phyloP scores from a whole-genome alignment of 2,888 invertebrate species.

The Phortica okadai region DNA sequence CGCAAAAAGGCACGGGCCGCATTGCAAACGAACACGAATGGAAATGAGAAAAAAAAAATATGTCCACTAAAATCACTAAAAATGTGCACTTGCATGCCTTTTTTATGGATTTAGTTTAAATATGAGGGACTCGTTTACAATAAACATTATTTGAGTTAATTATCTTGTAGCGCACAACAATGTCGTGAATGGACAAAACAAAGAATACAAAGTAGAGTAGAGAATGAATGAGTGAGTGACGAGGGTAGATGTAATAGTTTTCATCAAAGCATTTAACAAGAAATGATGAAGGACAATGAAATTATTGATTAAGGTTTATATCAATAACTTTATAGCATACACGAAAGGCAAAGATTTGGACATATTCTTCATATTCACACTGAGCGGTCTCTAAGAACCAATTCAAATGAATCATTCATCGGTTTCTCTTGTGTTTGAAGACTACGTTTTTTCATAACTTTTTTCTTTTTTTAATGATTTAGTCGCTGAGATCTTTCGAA shows the following conservation, averaged over 20 bases:
- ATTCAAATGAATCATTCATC: too few relatives aligned
- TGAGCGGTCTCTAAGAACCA: too few relatives aligned
- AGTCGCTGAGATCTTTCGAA: too few relatives aligned
- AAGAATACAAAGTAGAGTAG: not conserved
- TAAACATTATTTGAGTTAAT: constrained; percentile 67
- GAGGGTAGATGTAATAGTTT: not conserved
- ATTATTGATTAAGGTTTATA: too few relatives aligned
- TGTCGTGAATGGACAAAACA: not conserved
- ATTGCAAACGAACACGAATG: constrained; percentile 20
- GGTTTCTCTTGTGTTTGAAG: too few relatives aligned
- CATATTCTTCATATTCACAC: too few relatives aligned
- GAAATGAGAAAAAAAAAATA: constrained; percentile 38
- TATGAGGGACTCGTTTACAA: constrained; percentile 58
- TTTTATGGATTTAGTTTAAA: constrained; percentile 61
- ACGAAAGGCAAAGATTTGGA: too few relatives aligned
- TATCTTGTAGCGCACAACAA: constrained; percentile 54
- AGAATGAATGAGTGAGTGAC: not conserved
- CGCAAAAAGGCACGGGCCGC: not conserved
- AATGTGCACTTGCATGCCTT: constrained; percentile 30
- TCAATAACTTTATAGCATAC: too few relatives aligned
- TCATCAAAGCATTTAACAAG: not conserved
- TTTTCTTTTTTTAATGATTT: too few relatives aligned
- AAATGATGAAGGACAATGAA: too few relatives aligned
- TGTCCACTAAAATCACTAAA: constrained; percentile 34
- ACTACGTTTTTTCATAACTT: too few relatives aligned